phyloP scores from a whole-genome alignment of 1,140 invertebrate species.

The Drosophila kikkawai region DNA sequence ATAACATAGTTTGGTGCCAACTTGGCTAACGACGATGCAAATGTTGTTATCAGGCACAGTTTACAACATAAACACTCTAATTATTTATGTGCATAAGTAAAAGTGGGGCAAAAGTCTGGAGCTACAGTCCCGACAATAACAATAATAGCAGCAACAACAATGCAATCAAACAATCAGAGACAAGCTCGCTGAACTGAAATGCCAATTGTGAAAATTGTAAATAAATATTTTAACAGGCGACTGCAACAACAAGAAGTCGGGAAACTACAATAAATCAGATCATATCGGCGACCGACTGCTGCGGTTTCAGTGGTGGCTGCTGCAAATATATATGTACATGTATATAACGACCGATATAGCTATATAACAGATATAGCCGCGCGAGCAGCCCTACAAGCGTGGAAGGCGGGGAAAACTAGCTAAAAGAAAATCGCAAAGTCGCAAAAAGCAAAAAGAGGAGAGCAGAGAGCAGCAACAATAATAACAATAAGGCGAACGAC shows the following conservation, averaged over 20 bases:
- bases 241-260: conserved; percentile 65
- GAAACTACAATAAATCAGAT: conserved; percentile 80
- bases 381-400: conserved; percentile 50
- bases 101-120: conserved; percentile 62
- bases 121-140: conserved; percentile 24
- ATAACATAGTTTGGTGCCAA: conserved; percentile 32
- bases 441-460: conserved; percentile 18
- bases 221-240: conserved; percentile 80
- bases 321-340: not conserved
- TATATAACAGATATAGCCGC: conserved; percentile 23
- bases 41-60: conserved; percentile 46
- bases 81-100: conserved; percentile 65
- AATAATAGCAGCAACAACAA: conserved; percentile 35
- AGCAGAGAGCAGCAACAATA: conserved; percentile 28
- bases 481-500: conserved; percentile 49
- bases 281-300: conserved; percentile 66
- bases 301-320: conserved; percentile 46
- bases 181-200: conserved; percentile 67
- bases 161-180: conserved; percentile 59
- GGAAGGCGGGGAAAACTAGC: conserved; percentile 40
- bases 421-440: conserved; percentile 51
- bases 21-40: conserved; percentile 46
- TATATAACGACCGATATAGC: conserved; percentile 16
- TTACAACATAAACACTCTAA: conserved; percentile 53
- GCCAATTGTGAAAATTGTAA: conserved; percentile 82